These are phyloP conservation scores for Petrolisthes manimaculis DNA, from an alignment of 2,888 invertebrate species.

Conservation along the genomic window DNA sequence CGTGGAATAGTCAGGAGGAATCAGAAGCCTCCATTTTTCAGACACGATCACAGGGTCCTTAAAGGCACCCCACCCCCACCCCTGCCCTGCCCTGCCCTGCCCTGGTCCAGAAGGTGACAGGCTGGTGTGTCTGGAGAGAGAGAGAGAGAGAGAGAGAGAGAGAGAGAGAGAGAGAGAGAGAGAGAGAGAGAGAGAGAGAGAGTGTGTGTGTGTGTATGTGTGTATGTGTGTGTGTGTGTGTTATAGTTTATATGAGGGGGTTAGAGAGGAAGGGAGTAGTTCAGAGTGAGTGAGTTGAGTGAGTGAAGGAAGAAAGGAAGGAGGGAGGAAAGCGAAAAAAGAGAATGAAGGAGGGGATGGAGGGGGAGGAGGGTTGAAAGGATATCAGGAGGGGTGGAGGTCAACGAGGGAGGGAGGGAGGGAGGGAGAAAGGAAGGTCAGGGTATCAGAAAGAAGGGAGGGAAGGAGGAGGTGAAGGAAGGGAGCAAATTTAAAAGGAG, in stretches of 20 bases:
- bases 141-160: neutral
- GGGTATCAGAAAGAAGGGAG: neutral
- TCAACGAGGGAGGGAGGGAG: neutral
- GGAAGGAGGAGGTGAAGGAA: neutral
- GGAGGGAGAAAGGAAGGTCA: neutral
- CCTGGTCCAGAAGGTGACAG: too few species aligned
- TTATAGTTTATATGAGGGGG: neutral
- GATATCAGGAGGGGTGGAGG: neutral
- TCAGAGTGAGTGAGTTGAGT: neutral
- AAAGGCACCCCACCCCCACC: too few species aligned
- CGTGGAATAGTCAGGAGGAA: too few species aligned
- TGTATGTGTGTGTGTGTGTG: too few species aligned
- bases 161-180: conserved; percentile 12
- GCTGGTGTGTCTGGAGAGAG: too few species aligned
- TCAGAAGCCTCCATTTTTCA: too few species aligned
- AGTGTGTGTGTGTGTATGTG: neutral
- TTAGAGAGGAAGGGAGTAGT: neutral
- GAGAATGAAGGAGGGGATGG: neutral
- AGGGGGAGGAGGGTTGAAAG: neutral
- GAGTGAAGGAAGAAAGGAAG: neutral
- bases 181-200: neutral
- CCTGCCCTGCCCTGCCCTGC: too few species aligned
- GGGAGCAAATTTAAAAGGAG: neutral
- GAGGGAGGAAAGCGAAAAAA: neutral
- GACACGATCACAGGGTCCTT: neutral